phyloP scores from a whole-genome alignment of 2,797 vertebrate species.

The Gobionotothen gibberifrons region DNA sequence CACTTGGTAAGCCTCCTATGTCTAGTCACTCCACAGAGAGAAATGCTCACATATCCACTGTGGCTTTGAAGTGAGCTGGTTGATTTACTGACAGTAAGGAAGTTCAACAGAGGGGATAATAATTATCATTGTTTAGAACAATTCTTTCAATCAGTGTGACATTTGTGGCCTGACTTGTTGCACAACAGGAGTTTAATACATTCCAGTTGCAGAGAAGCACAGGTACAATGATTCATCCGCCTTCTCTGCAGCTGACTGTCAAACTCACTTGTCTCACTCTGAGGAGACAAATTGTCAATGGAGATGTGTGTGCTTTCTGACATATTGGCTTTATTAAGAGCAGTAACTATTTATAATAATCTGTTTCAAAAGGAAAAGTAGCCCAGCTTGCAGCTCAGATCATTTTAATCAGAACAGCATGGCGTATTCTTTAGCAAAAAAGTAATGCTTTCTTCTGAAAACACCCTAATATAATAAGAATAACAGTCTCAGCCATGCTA shows the following conservation, averaged over 20 bases:
- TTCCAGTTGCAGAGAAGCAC: slow-evolving; percentile 2
- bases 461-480: neutral
- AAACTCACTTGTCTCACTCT: slow-evolving; percentile 4
- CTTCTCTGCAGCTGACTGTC: slow-evolving; percentile 18
- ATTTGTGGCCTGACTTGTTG: slow-evolving; percentile 52
- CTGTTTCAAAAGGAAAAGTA: neutral
- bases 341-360: neutral
- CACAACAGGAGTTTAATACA: slow-evolving; percentile 14
- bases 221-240: slow-evolving; percentile 23
- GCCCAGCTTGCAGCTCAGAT: slow-evolving; percentile 6
- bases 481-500: too few species aligned
- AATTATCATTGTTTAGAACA: slow-evolving; percentile 43
- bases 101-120: slow-evolving; percentile 31
- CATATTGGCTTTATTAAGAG: slow-evolving; percentile 8
- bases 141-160: slow-evolving; percentile 48
- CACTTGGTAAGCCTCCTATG: neutral
- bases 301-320: slow-evolving; percentile 21
- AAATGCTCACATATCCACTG: neutral
- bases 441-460: neutral
- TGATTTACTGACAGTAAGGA: slow-evolving; percentile 30
- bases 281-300: slow-evolving; percentile 10
- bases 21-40: neutral
- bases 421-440: neutral
- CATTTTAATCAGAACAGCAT: neutral
- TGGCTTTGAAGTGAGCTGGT: slow-evolving; percentile 16